Evolutionary conservation across 2,113 vertebrate genomes (phyloP).

Genomic region (Phainopepla nitens): DNA sequence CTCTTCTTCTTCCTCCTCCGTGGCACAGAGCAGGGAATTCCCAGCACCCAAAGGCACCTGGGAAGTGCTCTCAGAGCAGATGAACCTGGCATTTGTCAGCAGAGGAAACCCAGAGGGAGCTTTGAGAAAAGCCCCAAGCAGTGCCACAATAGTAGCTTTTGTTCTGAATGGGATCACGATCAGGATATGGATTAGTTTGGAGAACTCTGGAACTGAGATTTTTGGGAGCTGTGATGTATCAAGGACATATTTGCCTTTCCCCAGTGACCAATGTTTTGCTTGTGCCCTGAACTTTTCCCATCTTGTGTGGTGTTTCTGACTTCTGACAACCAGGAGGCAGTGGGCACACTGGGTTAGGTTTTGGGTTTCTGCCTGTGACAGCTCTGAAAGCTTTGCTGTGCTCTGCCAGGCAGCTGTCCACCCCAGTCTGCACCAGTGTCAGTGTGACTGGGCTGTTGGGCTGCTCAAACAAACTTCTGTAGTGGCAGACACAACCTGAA

Average conservation of each 20-base stretch:
- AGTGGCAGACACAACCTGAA: neutral
- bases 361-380: neutral
- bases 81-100: neutral
- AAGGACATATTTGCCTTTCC: neutral
- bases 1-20: neutral
- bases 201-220: neutral
- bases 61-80: neutral
- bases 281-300: neutral
- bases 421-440: neutral
- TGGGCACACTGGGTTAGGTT: rapidly evolving
- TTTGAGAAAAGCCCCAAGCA: neutral
- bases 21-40: neutral
- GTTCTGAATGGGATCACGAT: rapidly evolving
- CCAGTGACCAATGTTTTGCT: neutral
- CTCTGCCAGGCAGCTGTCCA: neutral
- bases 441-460: rapidly evolving
- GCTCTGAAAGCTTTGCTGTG: neutral
- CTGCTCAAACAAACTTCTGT: rapidly evolving
- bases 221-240: neutral
- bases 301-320: neutral
- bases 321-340: neutral
- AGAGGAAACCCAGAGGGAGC: neutral
- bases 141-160: rapidly evolving
- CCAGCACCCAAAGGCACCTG: neutral
- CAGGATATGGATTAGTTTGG: neutral